These are phyloP conservation scores for Drosophila prolongata DNA, from an alignment of 2,888 invertebrate genomes.

Conservation along the genomic window DNA sequence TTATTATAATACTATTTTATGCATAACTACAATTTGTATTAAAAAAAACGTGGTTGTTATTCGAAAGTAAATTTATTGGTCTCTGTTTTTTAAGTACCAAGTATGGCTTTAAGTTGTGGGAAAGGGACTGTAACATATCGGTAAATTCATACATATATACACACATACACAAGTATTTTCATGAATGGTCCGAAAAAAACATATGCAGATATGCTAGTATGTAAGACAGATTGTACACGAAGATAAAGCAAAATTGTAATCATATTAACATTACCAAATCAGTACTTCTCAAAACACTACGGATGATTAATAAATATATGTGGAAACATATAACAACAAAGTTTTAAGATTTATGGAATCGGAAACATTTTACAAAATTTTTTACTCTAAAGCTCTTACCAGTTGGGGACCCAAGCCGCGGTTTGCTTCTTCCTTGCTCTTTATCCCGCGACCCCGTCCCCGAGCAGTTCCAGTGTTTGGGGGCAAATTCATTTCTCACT, in stretches of 20 bases:
- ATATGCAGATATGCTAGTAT: not conserved
- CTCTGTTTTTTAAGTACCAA: no score
- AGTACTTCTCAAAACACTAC: no score
- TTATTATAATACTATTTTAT: no score
- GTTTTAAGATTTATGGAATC: no score
- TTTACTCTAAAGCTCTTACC: slow-evolving; percentile 33
- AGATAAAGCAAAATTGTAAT: not conserved
- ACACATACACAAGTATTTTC: not conserved
- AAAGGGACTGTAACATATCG: no score
- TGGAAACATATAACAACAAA: no score
- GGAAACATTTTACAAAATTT: not conserved
- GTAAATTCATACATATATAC: no score
- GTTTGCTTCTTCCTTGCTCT: not conserved
- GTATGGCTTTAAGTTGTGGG: no score
- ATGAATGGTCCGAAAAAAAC: not conserved
- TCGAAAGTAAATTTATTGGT: no score
- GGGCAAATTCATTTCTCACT: slow-evolving; percentile 15
- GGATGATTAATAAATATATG: not conserved
- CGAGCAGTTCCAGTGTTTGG: slow-evolving; percentile 47
- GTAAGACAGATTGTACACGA: not conserved
- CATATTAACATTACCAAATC: no score
- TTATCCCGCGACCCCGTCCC: slow-evolving; percentile 55
- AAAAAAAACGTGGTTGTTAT: no score
- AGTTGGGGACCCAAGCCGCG: slow-evolving; percentile 14
- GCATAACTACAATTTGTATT: no score